Evolutionary conservation across 2,888 invertebrate genomes (phyloP).

Genomic region (Hedychridium roseum): DNA sequence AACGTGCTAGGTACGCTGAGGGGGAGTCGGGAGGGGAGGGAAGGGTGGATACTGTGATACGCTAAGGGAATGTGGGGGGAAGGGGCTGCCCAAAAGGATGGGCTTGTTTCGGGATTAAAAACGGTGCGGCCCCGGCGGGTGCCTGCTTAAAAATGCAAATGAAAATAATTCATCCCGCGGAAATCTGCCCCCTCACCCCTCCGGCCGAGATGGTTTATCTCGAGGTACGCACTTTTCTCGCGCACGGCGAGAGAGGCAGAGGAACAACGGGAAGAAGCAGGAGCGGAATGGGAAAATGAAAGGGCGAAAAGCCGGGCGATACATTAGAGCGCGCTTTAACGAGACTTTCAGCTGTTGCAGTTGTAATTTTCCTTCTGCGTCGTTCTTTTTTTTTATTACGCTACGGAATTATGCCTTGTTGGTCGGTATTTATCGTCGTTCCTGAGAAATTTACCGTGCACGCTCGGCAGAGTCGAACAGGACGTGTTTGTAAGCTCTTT

Average conservation of each 20-base stretch:
- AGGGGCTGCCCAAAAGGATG: constrained; percentile 9
- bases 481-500: too few species aligned
- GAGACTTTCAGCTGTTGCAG: too few species aligned
- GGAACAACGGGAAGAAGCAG: not conserved
- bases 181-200: constrained; percentile 35
- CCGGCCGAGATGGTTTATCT: constrained; percentile 24
- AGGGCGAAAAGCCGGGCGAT: not conserved
- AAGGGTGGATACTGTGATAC: too few species aligned
- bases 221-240: constrained; percentile 13
- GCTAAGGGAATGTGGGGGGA: constrained; percentile 6
- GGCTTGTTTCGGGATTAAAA: constrained; percentile 28
- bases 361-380: too few species aligned
- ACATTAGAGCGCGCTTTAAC: not conserved
- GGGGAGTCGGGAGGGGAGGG: constrained; percentile 2
- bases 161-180: constrained; percentile 48
- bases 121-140: constrained; percentile 21
- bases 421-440: too few species aligned
- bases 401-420: too few species aligned
- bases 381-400: too few species aligned
- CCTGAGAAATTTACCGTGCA: too few species aligned
- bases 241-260: constrained; percentile 2
- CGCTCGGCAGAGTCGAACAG: too few species aligned
- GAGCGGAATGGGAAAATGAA: not conserved
- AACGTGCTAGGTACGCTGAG: constrained; percentile 20
- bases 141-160: constrained; percentile 52